phyloP scores from a whole-genome alignment of 2,797 vertebrate species.

The Parambassis ranga region DNA sequence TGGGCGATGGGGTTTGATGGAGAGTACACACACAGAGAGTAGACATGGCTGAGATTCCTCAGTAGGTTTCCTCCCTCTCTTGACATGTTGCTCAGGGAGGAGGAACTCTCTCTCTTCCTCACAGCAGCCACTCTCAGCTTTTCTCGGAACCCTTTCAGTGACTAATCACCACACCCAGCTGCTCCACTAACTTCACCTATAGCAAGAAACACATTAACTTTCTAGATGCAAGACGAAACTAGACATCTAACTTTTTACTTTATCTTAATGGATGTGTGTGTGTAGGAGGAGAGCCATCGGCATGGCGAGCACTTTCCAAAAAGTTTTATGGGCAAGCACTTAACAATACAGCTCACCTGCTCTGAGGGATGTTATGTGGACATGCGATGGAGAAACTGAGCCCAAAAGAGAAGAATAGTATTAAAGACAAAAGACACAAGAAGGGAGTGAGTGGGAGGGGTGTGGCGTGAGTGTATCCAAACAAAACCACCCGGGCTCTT shows the following conservation, averaged over 20 bases:
- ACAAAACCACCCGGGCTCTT: slow-evolving; percentile 35
- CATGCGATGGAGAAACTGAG: neutral
- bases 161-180: slow-evolving; percentile 54
- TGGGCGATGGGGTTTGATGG: slow-evolving; percentile 51
- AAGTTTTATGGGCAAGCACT: slow-evolving; percentile 19
- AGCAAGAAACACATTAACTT: slow-evolving; percentile 17
- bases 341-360: slow-evolving; percentile 20
- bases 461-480: slow-evolving; percentile 47
- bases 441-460: slow-evolving; percentile 27
- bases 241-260: slow-evolving; percentile 13
- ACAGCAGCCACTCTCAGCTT: slow-evolving; percentile 30
- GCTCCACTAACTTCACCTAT: slow-evolving; percentile 22
- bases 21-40: neutral
- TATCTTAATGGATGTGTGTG: slow-evolving; percentile 32
- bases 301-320: slow-evolving; percentile 39
- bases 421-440: neutral
- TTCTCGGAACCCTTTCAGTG: slow-evolving; percentile 26
- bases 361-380: slow-evolving; percentile 5
- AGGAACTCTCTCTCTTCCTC: slow-evolving; percentile 44
- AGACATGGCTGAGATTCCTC: slow-evolving; percentile 56
- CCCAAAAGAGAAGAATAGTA: neutral
- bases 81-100: slow-evolving; percentile 38
- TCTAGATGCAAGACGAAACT: neutral
- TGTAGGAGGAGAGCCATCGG: slow-evolving; percentile 34
- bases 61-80: slow-evolving; percentile 44